Conservation (phyloP, 30 jellyfish, hydroid and myxozoan species). For the Aurelia sp. region DNA sequence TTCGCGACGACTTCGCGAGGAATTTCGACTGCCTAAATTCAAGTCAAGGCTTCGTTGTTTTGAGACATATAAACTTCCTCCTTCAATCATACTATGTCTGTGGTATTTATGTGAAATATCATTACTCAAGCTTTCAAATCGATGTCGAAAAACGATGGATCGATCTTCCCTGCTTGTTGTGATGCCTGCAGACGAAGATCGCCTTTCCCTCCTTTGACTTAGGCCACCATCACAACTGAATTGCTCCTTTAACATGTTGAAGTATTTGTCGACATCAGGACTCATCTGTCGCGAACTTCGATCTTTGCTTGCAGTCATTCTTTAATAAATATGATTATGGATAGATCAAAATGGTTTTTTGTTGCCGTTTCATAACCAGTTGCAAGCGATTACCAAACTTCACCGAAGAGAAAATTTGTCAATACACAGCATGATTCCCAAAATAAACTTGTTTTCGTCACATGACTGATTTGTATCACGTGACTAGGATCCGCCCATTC, state of each 20-base stretch:
- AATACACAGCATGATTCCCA: slow-evolving; percentile 6
- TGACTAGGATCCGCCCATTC: slow-evolving; percentile 8
- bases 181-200: slow-evolving; percentile 48
- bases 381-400: slow-evolving; percentile 26
- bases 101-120: slow-evolving; percentile 71
- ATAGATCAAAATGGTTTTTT: background rate
- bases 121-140: slow-evolving; percentile 57
- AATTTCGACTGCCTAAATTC: slow-evolving; percentile 24
- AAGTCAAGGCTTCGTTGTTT: slow-evolving; percentile 57
- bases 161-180: slow-evolving; percentile 30
- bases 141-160: slow-evolving; percentile 50
- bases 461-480: slow-evolving; percentile 49
- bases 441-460: slow-evolving; percentile 60
- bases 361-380: slow-evolving; percentile 44
- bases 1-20: background rate
- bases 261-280: slow-evolving; percentile 73
- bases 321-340: slow-evolving; percentile 3
- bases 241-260: slow-evolving; percentile 67
- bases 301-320: slow-evolving; percentile 71
- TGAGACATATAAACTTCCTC: slow-evolving; percentile 41
- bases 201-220: slow-evolving; percentile 11
- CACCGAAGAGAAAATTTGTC: background rate
- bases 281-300: slow-evolving; percentile 58
- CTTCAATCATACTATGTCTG: slow-evolving; percentile 76
- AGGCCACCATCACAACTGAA: slow-evolving; percentile 52